Percentiles rank a stretch among this genome's conserved stretches.
Conservation (phyloP, 2,113 vertebrate species). For the Coregonus clupeaformis region DNA sequence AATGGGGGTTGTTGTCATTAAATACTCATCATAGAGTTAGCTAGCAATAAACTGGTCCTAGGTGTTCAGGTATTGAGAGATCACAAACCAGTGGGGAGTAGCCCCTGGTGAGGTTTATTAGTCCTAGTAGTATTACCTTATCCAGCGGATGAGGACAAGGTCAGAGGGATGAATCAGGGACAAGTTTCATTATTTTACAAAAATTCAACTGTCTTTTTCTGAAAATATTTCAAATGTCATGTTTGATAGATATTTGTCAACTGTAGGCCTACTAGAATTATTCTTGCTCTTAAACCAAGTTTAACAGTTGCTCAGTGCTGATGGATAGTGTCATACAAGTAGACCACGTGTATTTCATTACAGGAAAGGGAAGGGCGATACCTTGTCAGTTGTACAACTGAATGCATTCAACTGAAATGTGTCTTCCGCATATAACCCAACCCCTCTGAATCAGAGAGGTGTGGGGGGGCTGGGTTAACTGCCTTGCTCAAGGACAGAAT, state of each 20-base stretch:
- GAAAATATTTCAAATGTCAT: too few relatives aligned
- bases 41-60: constrained; percentile 54
- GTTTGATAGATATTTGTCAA: too few relatives aligned
- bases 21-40: constrained; percentile 51
- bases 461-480: too few relatives aligned
- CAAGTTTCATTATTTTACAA: too few relatives aligned
- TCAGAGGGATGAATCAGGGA: constrained; percentile 1
- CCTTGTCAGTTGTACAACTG: too few relatives aligned
- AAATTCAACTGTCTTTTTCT: too few relatives aligned
- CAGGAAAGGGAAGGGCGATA: neutral
- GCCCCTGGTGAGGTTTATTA: neutral
- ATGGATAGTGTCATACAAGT: constrained; percentile 30
- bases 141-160: neutral
- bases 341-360: constrained; percentile 2
- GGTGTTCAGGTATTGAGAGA: constrained; percentile 19
- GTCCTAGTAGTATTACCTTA: neutral
- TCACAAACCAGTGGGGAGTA: constrained; percentile 4
- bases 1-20: constrained; percentile 52
- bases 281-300: too few relatives aligned
- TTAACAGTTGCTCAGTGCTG: constrained; percentile 17
- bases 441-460: too few relatives aligned
- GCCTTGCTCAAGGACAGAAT: too few relatives aligned
- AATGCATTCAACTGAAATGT: too few relatives aligned
- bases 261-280: too few relatives aligned
- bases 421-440: too few relatives aligned